Percentiles rank a stretch among this genome's conserved stretches.
These are phyloP conservation scores for Salvelinus alpinus DNA, from an alignment of 2,113 vertebrate species.

Conservation along the genomic window DNA sequence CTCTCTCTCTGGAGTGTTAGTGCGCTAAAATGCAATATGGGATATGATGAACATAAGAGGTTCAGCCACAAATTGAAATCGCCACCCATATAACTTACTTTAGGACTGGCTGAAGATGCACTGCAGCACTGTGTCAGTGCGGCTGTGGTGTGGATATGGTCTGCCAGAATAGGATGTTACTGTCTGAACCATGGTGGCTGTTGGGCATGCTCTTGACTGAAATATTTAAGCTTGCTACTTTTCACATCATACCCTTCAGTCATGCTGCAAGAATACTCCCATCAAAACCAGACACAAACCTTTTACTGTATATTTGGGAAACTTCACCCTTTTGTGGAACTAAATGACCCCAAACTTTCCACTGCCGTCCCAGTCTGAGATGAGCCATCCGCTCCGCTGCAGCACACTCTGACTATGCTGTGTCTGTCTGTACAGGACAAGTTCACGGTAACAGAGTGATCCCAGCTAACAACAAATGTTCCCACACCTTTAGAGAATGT, in stretches of 20 bases:
- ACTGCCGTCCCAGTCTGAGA: constrained; percentile 1
- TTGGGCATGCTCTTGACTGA: too few species aligned
- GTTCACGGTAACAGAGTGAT: too few species aligned
- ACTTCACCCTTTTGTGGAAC: too few species aligned
- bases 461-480: too few species aligned
- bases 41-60: constrained; percentile 60
- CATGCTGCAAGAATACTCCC: not conserved
- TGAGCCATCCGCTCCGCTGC: constrained; percentile 9
- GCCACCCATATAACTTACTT: constrained; percentile 45
- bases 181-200: too few species aligned
- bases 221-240: too few species aligned
- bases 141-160: too few species aligned
- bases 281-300: constrained; percentile 18
- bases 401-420: constrained; percentile 34
- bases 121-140: too few species aligned
- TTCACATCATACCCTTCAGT: constrained; percentile 16
- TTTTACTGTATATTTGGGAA: not conserved
- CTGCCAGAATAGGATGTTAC: too few species aligned
- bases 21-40: constrained; percentile 53
- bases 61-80: constrained; percentile 59
- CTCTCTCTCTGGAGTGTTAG: constrained; percentile 26
- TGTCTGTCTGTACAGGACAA: constrained; percentile 4
- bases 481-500: too few species aligned
- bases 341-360: not conserved
- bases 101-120: too few species aligned